Percentiles rank a stretch among this genome's conserved stretches.
phyloP scores from a whole-genome alignment of 2,797 vertebrate species.

The Aphelocoma californica region DNA sequence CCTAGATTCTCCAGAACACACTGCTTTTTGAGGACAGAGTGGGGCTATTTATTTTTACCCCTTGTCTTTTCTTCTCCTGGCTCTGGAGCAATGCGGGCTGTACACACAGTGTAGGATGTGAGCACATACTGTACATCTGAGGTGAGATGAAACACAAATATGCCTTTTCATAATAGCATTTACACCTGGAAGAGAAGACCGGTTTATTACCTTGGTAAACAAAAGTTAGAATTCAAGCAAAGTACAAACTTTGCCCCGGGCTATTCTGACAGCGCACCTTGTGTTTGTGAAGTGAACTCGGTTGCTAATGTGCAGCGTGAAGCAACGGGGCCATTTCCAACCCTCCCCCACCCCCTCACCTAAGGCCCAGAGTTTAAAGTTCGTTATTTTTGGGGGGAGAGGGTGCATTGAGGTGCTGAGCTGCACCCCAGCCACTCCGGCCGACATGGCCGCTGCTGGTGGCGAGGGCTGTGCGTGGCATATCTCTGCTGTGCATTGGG shows the following conservation, averaged over 20 bases:
- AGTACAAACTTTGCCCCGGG: slow-evolving; percentile 83
- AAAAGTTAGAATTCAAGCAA: slow-evolving; percentile 79
- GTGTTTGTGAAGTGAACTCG: slow-evolving; percentile 75
- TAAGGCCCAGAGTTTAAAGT: slow-evolving; percentile 60
- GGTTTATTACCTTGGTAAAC: slow-evolving; percentile 82
- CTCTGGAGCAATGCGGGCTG: slow-evolving; percentile 16
- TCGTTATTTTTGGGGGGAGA: not conserved
- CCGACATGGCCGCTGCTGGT: not conserved
- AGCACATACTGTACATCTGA: slow-evolving; percentile 74
- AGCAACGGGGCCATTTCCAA: slow-evolving; percentile 49
- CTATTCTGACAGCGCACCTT: slow-evolving; percentile 77
- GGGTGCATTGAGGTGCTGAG: not conserved
- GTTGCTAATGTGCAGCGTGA: slow-evolving; percentile 52
- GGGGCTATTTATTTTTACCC: slow-evolving; percentile 14
- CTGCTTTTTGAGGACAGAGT: not conserved
- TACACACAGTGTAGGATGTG: slow-evolving; percentile 49
- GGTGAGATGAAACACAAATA: slow-evolving; percentile 78
- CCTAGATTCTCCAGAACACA: not conserved
- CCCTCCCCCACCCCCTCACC: slow-evolving; percentile 13
- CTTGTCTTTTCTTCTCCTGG: not conserved
- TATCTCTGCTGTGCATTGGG: not conserved
- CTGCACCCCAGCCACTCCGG: not conserved
- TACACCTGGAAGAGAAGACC: slow-evolving; percentile 80
- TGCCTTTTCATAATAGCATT: slow-evolving; percentile 80
- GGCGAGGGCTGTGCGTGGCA: fast-evolving